Evolutionary conservation across 2,113 vertebrate species (phyloP), one percentile per base, ranked within the genome.

Genomic region (Campylomormyrus tamandua): DNA sequence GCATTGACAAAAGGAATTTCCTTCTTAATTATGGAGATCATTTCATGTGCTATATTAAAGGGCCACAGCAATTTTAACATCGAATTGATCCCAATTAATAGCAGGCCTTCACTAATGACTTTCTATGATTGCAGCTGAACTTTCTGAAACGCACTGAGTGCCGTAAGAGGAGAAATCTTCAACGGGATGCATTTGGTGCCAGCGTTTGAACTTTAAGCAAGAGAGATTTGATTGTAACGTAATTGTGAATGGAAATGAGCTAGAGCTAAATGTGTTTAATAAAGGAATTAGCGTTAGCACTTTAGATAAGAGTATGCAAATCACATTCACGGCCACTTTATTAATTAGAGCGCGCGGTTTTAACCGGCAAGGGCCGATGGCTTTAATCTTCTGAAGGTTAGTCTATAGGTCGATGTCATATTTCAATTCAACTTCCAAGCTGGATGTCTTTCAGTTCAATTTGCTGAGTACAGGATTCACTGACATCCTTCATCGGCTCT

Each of bases 71-170:
- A 91, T 90, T 90, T 90, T 31, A 74, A 88, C 88, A 66, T 87
- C 4, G 27, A 89, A 91, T 91, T 91, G 45, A 90, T 80, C 89
- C 80, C 89, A 88, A 89, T 88, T 91, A 91, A 91, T 91, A 90
- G 89, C 31, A 70, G 52, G 87, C 91, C 66, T 91, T 88, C 80
- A 84, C 62, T 90, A 91, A 90, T 90, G 89, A 89, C 87, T 70
- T 89, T 31, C 87, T 46, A 17, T 86, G 84, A 89, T 90, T 62
- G 49, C 88, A 24, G 89, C 45, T 89, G 89, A 58, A 91, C 85
- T 90, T 89, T 86, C 21, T 80, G 6, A n/a, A 62, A 15, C 53
- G n/a, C 46, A 88, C 21, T 35, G 15, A 86, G n/a, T 7, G 13
- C 21, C 84, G 35, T 90, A 48, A 45, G 46, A 24, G 19, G 19